phyloP scores from a whole-genome alignment of 2,888 invertebrate genomes.

The Drosophila aldrichi region DNA sequence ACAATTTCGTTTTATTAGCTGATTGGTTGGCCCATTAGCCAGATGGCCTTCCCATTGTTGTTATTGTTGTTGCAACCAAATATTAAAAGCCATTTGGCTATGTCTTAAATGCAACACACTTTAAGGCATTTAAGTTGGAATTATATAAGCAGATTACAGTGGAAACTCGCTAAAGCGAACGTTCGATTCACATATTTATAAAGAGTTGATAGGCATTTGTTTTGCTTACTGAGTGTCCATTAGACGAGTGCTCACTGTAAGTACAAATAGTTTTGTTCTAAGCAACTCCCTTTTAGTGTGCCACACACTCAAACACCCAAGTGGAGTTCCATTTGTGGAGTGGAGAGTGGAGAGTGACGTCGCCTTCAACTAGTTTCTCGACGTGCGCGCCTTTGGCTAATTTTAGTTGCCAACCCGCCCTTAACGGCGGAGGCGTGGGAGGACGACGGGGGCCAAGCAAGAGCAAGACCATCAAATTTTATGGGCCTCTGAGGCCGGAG shows the following conservation, averaged over 20 bases:
- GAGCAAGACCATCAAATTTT: conserved; percentile 56
- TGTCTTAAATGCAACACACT: conserved; percentile 42
- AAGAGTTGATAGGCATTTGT: not conserved
- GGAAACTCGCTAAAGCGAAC: not conserved
- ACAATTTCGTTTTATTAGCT: conserved; percentile 71
- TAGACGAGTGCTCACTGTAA: conserved; percentile 5
- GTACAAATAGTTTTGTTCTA: conserved; percentile 3
- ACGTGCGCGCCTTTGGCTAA: conserved; percentile 50
- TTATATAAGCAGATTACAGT: conserved; percentile 43
- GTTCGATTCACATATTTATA: not conserved
- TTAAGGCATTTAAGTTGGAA: conserved; percentile 43
- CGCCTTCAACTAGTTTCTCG: conserved; percentile 43
- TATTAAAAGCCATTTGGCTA: conserved; percentile 55
- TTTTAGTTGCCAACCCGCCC: conserved; percentile 53
- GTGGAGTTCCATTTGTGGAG: conserved; percentile 1
- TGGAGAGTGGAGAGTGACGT: conserved; percentile 25
- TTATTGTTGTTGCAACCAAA: conserved; percentile 21
- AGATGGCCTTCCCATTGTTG: conserved; percentile 40
- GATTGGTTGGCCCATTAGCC: conserved; percentile 71
- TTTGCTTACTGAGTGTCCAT: not conserved
- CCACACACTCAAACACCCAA: not conserved
- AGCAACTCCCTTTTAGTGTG: not conserved
- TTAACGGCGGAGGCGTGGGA: conserved; percentile 14
- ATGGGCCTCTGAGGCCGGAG: conserved; percentile 42
- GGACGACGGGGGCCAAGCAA: conserved; percentile 11